Evolutionary conservation across 2,797 vertebrate species (phyloP), one percentile per base, ranked within the genome.

Genomic region (Enteromius argenteus): DNA sequence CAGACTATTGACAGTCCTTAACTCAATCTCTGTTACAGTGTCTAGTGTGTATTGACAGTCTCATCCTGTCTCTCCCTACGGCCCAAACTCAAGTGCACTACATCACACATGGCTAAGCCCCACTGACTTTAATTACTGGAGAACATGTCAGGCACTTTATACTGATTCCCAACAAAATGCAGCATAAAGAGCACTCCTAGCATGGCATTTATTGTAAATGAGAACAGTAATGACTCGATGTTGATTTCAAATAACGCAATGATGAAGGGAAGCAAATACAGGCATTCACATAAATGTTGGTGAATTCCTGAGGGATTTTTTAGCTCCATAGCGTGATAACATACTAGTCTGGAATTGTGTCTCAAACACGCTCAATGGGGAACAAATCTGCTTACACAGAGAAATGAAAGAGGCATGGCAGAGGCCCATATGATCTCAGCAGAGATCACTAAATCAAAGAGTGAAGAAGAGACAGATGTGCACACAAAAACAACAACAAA

Each of bases 291-390:
- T 4, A 69, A 69, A 58, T 27, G 3, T 60, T 72, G 13, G 15
- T 11, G n/a, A 21, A 42, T 32, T 81, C 23, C 19, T 60, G 15
- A 72, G 68, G 68, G 23, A 72, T 17, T 81, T 62, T 72, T 72
- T 6, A 81, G 23, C 23, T 71, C 3, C 62, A 79, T 17, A 35
- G 13, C 13, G 7, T 80, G 67, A 71, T 23, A 19, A 30, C 51
- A 71, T 39, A 39, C 32, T 37, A 80, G 81, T 81, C 51, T 80
- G 49, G 49, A 42, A 80, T 60, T 58, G n/a, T 8, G 10, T 60
- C 46, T 44, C 67, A 56, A 58, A 58, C n/a, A 53, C 13, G 5
- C 51, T 14, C 19, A 23, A 66, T 44, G 37, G 23, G 15, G 35
- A 42, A 44, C 23, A 19, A 71, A 58, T 60, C 37, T 71, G 72